Base-by-base conservation (phyloP, 2,888 invertebrate genomes). In the Odiellus spinosus region DNA sequence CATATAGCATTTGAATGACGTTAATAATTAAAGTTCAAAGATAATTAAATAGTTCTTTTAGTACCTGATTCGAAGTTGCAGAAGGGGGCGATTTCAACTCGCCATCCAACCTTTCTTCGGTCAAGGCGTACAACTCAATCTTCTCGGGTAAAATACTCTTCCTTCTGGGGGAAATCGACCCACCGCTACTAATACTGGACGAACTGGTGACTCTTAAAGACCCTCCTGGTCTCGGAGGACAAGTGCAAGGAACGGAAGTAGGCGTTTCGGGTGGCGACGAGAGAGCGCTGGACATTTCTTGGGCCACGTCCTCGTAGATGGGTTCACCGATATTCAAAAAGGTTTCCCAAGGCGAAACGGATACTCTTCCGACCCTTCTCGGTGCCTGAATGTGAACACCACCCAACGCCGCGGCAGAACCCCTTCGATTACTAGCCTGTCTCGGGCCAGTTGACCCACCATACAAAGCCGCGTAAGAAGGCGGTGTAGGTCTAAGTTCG, bases 311-410 rank as follows among this genome's bases (percentile, higher is more conserved):
- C 45, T 52, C 52, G 17, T 52, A 49, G 11, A 49, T 26, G 8
- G 49, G 47, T 17, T 52, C 51, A 17, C 45, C 40, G 47, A 48
- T 46, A 10, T 52, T 48, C 11, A 20, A 2, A 21, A 49, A 52
- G 6, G 49, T 41, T 33, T 51, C 51, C 26, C 42, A 40, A 17
- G 52, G 38, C 17, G 49, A 49, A 10, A 51, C 46, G 11, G 46
- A 35, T n/a, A 45, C 51, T 5, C 51, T 36, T 6, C 26, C 26
- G 8, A 26, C 26, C 26, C 26, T 26, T 8, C 26, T 26, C 4
- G 26, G 26, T 4, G 26, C 26, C 5, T 4, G 4, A 8, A 26
- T 8, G 26, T 26, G 26, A 6, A 26, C 26, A 26, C 26, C 26
- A 26, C 26, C 26, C 26, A 26, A 26, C 4, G 26, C 26, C 4